phyloP scores from a whole-genome alignment of 2,113 vertebrate genomes.

The Globicephala melas region DNA sequence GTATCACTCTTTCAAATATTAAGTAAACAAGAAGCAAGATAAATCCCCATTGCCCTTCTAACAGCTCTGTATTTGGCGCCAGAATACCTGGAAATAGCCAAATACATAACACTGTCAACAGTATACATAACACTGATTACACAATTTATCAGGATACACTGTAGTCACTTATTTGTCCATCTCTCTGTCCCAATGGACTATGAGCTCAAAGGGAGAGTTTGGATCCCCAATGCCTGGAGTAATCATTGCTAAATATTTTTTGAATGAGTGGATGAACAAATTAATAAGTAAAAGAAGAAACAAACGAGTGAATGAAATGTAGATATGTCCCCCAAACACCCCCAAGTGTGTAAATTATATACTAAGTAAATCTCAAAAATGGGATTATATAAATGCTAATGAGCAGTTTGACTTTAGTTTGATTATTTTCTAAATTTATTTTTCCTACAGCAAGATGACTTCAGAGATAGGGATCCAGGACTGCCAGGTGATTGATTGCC shows the following conservation, averaged over 20 bases:
- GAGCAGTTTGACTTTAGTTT: neutral
- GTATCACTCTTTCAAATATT: neutral
- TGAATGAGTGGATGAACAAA: neutral
- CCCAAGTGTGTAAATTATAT: neutral
- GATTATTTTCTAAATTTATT: constrained; percentile 61
- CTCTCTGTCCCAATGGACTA: neutral
- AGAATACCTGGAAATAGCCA: neutral
- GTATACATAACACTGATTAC: neutral
- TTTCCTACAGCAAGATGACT: constrained; percentile 63
- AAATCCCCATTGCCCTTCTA: neutral
- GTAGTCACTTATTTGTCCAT: neutral
- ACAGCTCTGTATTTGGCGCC: neutral
- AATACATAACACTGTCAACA: neutral
- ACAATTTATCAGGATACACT: neutral
- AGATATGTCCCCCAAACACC: neutral
- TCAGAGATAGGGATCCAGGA: constrained; percentile 84
- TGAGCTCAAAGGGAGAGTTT: neutral
- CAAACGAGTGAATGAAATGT: neutral
- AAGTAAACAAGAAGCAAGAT: neutral
- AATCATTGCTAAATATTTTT: neutral
- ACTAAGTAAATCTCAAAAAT: neutral
- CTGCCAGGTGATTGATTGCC: constrained; percentile 85
- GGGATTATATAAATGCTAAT: constrained; percentile 56
- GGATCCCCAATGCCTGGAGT: neutral
- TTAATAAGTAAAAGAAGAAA: constrained; percentile 8